Evolutionary conservation across 2,797 vertebrate species (phyloP), one percentile per base, ranked within the genome.

Genomic region (Myoxocephalus aenaeus): DNA sequence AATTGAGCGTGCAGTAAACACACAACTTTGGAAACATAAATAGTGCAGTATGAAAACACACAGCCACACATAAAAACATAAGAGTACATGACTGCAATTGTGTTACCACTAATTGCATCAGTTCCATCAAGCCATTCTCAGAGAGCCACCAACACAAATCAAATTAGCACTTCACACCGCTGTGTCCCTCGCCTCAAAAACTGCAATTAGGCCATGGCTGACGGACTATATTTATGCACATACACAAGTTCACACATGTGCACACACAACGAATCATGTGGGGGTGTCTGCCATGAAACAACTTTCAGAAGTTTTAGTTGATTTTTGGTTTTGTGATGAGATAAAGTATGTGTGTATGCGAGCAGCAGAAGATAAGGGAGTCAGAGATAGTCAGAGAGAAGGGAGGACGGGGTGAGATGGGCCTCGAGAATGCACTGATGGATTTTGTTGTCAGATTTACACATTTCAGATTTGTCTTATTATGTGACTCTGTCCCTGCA

Each of bases 31-130:
- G 84, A 81, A 79, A 27, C 36, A 36, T 32, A 42, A 22, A 73
- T 10, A 58, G 67, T 3, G 46, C 36, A 44, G 8, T 15, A 20
- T 67, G 84, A 72, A 72, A 70, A 75, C 54, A 75, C 20, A 77
- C 18, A 75, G 10, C 13, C 27, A 62, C 44, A 53, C 20, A 54
- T 0, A 17, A 22, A 59, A 59, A 5, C 62, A 70, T 27, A 75
- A 56, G 36, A 72, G 17, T 53, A 15, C 38, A 40, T 42, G 34
- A 20, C 57, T 62, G 44, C 18, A 63, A 78, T 81, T 77, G 84
- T 81, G 83, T 93, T 92, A 84, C 91, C 61, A 20, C 80, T 93
- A 94, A 93, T 92, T 94, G 90, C 92, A 91, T 92, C 91, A 92
- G 89, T 90, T 91, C 81, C 79, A 90, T 92, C 81, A 90, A 86